These are phyloP conservation scores for Aurelia coerulea DNA, from an alignment of 30 jellyfish, hydroid and myxozoan genomes.

Conservation along the genomic window DNA sequence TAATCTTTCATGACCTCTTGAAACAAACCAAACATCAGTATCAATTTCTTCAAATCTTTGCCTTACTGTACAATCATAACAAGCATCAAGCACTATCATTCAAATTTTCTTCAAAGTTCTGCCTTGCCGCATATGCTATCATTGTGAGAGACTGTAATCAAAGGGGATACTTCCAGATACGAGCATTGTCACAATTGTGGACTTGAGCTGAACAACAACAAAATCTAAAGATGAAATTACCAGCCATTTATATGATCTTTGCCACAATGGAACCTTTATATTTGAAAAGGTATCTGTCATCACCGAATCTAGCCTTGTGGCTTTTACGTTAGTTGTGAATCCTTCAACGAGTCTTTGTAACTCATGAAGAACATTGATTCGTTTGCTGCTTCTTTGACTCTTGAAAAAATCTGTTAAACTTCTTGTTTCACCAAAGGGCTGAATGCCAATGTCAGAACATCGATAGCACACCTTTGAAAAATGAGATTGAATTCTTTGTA, in stretches of 20 bases:
- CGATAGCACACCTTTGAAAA: constrained; percentile 80
- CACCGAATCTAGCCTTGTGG: constrained; percentile 70
- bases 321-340: constrained; percentile 65
- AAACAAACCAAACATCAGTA: too few species aligned
- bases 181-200: too few species aligned
- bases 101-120: too few species aligned
- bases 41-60: too few species aligned
- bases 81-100: too few species aligned
- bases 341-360: constrained; percentile 75
- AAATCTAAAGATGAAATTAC: constrained; percentile 36
- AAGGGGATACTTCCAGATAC: too few species aligned
- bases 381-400: constrained; percentile 46
- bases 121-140: too few species aligned
- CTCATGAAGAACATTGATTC: constrained; percentile 62
- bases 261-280: constrained; percentile 94
- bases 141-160: too few species aligned
- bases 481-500: background rate
- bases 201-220: background rate
- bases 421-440: constrained; percentile 77
- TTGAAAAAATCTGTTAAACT: constrained; percentile 48
- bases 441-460: constrained; percentile 76
- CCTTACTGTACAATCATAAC: too few species aligned
- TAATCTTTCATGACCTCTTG: too few species aligned
- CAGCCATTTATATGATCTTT: constrained; percentile 88
- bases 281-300: constrained; percentile 72